Conservation (phyloP, 2,888 invertebrate species). For the Leucophora obtusa region DNA sequence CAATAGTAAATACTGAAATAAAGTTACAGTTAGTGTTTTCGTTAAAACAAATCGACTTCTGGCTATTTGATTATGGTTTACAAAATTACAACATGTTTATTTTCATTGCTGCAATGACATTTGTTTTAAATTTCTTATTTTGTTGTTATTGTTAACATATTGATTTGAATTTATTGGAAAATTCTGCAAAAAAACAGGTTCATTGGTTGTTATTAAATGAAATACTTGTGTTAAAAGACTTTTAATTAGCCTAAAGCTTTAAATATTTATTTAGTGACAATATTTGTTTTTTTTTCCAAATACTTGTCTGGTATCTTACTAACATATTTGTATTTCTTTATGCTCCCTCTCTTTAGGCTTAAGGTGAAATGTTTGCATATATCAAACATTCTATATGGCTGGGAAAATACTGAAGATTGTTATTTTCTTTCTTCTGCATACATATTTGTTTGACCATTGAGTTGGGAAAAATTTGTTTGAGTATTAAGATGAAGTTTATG, state of each 20-base stretch:
- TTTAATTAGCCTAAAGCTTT: conserved; percentile 58
- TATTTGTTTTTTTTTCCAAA: conserved; percentile 1
- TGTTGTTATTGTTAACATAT: conserved; percentile 26
- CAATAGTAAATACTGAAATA: conserved; percentile 1
- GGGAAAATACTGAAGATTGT: conserved; percentile 34
- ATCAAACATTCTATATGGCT: conserved; percentile 42
- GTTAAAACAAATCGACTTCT: conserved; percentile 38
- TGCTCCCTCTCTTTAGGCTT: conserved; percentile 33
- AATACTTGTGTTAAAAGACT: conserved; percentile 26
- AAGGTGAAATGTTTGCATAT: conserved; percentile 34
- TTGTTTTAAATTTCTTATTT: conserved; percentile 11
- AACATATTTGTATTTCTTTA: neutral
- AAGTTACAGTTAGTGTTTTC: conserved; percentile 30
- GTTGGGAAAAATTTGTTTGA: neutral
- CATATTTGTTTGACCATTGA: neutral
- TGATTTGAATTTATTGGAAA: conserved; percentile 32
- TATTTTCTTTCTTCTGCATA: neutral
- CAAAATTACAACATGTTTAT: conserved; percentile 21
- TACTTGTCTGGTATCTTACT: neutral
- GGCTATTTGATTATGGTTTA: conserved; percentile 29
- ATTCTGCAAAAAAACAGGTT: conserved; percentile 12
- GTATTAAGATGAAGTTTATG: neutral
- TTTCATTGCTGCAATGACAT: conserved; percentile 1
- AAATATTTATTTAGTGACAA: conserved; percentile 48
- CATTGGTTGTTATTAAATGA: conserved; percentile 3